Percentiles rank a stretch among this genome's conserved stretches.
These are phyloP conservation scores for Agonopterix heracliana DNA, from an alignment of 2,888 invertebrate species.

Conservation along the genomic window DNA sequence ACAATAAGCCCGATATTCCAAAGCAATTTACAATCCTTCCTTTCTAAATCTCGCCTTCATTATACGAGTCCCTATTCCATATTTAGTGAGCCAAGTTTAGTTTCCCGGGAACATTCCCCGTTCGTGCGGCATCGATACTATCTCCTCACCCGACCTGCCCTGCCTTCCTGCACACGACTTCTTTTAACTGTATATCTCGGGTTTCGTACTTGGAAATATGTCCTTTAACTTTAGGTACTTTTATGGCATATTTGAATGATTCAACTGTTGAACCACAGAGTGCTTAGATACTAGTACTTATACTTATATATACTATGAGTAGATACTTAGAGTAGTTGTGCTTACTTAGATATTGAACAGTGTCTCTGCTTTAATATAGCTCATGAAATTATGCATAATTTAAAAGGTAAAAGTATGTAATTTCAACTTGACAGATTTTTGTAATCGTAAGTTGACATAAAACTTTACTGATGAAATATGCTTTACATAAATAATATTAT, in stretches of 20 bases:
- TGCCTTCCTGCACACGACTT: slow-evolving; percentile 38
- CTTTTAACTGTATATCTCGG: slow-evolving; percentile 17
- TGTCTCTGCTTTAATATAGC: not conserved
- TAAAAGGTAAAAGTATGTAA: no score
- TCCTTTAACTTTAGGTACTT: slow-evolving; percentile 2
- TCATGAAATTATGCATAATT: not conserved
- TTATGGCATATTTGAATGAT: not conserved
- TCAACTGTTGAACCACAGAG: not conserved
- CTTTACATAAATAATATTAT: no score
- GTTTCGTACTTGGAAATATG: slow-evolving; percentile 2
- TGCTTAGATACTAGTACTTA: not conserved
- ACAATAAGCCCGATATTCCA: no score
- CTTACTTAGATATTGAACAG: no score
- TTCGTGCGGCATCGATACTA: slow-evolving; percentile 49
- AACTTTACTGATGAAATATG: no score
- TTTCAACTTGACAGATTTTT: no score
- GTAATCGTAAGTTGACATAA: no score
- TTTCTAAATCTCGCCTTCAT: not conserved
- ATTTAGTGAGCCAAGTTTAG: slow-evolving; percentile 12
- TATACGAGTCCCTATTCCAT: slow-evolving; percentile 3
- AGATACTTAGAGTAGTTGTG: no score
- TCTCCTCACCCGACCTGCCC: slow-evolving; percentile 58
- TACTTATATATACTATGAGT: no score
- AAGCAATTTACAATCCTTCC: not conserved
- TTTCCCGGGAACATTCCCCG: slow-evolving; percentile 29